Percentiles rank a stretch among this genome's conserved stretches.
These are phyloP conservation scores for Eupleurogrammus muticus DNA, from an alignment of 2,797 vertebrate genomes.

Conservation along the genomic window DNA sequence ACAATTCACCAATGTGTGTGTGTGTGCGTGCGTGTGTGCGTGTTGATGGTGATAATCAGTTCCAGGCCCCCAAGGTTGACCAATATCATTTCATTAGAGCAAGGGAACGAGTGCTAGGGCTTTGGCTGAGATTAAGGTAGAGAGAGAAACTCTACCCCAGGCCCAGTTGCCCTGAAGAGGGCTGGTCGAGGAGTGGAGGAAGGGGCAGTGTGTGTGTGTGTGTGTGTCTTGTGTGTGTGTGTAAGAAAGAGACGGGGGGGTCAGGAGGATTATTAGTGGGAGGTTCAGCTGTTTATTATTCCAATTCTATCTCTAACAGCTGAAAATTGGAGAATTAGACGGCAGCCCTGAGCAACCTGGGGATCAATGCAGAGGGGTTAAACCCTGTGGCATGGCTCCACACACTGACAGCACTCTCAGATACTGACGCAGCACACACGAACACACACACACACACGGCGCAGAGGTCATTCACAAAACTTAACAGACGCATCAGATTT, in stretches of 20 bases:
- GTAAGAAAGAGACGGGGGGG: conserved; percentile 14
- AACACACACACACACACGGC: conserved; percentile 39
- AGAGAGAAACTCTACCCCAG: conserved; percentile 79
- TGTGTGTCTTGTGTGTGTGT: conserved; percentile 35
- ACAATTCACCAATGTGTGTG: conserved; percentile 36
- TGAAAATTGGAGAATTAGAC: conserved; percentile 88
- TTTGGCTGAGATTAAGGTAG: conserved; percentile 78
- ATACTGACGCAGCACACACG: conserved; percentile 72
- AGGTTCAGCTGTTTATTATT: conserved; percentile 90
- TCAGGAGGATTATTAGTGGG: conserved; percentile 83
- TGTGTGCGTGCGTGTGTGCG: conserved; percentile 33
- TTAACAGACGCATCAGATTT: conserved; percentile 83
- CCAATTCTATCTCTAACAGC: conserved; percentile 88
- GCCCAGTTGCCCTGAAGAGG: conserved; percentile 75
- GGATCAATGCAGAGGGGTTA: conserved; percentile 82
- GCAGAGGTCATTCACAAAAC: conserved; percentile 77
- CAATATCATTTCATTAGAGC: conserved; percentile 81
- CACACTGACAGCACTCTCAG: conserved; percentile 65
- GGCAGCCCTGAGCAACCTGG: conserved; percentile 72
- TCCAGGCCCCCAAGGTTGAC: conserved; percentile 72
- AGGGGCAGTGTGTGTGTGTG: conserved; percentile 48
- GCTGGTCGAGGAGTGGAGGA: conserved; percentile 62
- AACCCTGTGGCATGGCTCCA: conserved; percentile 77
- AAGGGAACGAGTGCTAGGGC: conserved; percentile 59
- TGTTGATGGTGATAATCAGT: conserved; percentile 76